Evolutionary conservation across 2,797 vertebrate species (phyloP).

Genomic region (Enoplosus armatus): DNA sequence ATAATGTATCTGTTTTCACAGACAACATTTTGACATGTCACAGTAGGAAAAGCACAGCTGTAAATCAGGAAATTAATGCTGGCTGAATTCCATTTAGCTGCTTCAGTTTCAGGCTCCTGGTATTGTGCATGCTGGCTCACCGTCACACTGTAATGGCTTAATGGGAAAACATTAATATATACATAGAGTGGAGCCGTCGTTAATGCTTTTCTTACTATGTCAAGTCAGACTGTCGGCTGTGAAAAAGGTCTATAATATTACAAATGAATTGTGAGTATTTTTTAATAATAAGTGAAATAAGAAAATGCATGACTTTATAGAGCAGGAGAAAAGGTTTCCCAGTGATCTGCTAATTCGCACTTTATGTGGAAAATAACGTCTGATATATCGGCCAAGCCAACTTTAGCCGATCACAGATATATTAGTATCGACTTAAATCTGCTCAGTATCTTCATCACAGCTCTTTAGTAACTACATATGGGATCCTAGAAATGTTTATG

Average conservation of each 20-base stretch:
- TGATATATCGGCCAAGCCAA: too few species aligned
- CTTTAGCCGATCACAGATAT: background rate
- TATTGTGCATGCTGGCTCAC: background rate
- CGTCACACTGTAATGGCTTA: background rate
- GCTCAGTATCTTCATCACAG: background rate
- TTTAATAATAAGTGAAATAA: too few species aligned
- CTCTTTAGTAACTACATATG: background rate
- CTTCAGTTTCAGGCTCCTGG: background rate
- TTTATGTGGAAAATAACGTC: background rate
- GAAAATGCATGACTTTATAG: background rate
- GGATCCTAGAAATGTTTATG: background rate
- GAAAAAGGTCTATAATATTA: background rate
- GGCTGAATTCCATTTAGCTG: constrained; percentile 13
- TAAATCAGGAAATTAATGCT: constrained; percentile 16
- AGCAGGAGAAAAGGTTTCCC: background rate
- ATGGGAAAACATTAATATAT: too few species aligned
- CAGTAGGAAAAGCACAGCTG: background rate
- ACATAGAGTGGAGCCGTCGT: background rate
- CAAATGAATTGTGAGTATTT: too few species aligned
- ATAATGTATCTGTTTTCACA: background rate
- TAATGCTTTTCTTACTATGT: background rate
- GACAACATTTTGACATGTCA: constrained; percentile 10
- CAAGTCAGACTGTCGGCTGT: background rate
- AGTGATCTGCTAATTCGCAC: background rate
- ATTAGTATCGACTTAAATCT: background rate